Conservation (phyloP, 2,888 invertebrate genomes). For the Mythimna ferrago region DNA sequence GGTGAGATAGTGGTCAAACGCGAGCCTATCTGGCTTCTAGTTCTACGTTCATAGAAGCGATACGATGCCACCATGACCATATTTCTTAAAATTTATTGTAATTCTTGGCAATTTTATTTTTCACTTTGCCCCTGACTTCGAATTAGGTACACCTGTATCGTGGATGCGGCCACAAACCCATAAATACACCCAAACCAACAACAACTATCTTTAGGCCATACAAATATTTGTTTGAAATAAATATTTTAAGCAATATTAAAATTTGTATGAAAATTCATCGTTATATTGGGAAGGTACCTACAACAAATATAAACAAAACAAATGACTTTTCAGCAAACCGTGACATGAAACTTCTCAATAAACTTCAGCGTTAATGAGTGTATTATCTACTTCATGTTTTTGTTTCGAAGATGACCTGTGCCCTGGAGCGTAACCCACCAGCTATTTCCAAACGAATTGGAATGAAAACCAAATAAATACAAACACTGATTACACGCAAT, state of each 20-base stretch:
- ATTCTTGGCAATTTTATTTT: too few species aligned
- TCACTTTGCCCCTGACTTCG: too few species aligned
- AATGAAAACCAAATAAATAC: constrained; percentile 54
- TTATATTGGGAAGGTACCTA: neutral
- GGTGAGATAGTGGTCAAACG: too few species aligned
- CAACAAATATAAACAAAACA: constrained; percentile 7
- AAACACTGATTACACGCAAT: constrained; percentile 69
- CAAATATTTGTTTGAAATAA: too few species aligned
- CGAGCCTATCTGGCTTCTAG: too few species aligned
- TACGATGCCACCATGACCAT: neutral
- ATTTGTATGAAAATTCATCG: neutral
- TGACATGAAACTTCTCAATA: neutral
- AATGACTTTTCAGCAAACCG: neutral
- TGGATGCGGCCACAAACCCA: too few species aligned
- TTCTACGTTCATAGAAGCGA: neutral
- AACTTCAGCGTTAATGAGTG: constrained; percentile 9
- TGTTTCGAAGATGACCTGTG: constrained; percentile 2
- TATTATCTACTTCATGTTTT: constrained; percentile 10
- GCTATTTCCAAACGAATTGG: constrained; percentile 1
- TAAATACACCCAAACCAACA: too few species aligned
- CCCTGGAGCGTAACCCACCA: neutral
- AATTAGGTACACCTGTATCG: too few species aligned
- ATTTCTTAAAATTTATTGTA: neutral
- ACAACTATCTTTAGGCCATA: too few species aligned
- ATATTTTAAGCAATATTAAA: neutral